Base-by-base conservation (phyloP, 2,113 vertebrate species). In the Hypocryptadius cinnamomeus region DNA sequence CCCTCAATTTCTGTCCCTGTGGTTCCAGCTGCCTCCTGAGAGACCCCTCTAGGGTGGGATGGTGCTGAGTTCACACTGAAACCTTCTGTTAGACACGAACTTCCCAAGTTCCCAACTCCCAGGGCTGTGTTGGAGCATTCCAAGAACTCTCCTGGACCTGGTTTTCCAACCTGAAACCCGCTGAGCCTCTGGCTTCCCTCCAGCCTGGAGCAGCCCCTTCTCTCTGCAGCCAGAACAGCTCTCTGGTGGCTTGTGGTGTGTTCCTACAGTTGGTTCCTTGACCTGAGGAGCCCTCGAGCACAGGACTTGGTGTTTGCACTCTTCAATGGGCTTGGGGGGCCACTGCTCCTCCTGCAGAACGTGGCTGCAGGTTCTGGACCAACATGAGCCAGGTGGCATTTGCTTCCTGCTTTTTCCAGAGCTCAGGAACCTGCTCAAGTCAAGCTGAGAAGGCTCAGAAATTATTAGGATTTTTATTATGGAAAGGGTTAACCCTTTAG, bases 401-500 rank as follows among this genome's bases (percentile, higher is more conserved):
- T 1, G 1, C 42, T 59, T 72, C 65, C 40, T 86, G 14, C 18
- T 85, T 40, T 25, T 12, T 13, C 24, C 21, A 6, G 16, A 65
- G 66, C 23, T 71, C 51, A 22, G 47, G 35, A 87, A 17, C 11
- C 37, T 42, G 35, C 47, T 82, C 13, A 9, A 72, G 19, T 73
- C 15, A 66, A 51, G 44, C 0, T 35, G 31, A 65, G 37, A 85
- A 73, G n/a, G 37, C 22, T 25, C 37, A 33, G 35, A 25, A 74
- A 12, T 40, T 4, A 19, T 9, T 3, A n/a, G 27, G 13, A 9
- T 82, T 5, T 15, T 82, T 42, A 19, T 45, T 60, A 10, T 64
- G 22, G 51, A 74, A 94, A 77, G 95, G 59, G 78, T 92, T 91
- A 94, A 95, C 81, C 64, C 78, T 77, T 60, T 30, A 33, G 56